Evolutionary conservation across 2,888 invertebrate genomes (phyloP), one percentile per base, ranked within the genome.

Genomic region (Archips xylosteana): DNA sequence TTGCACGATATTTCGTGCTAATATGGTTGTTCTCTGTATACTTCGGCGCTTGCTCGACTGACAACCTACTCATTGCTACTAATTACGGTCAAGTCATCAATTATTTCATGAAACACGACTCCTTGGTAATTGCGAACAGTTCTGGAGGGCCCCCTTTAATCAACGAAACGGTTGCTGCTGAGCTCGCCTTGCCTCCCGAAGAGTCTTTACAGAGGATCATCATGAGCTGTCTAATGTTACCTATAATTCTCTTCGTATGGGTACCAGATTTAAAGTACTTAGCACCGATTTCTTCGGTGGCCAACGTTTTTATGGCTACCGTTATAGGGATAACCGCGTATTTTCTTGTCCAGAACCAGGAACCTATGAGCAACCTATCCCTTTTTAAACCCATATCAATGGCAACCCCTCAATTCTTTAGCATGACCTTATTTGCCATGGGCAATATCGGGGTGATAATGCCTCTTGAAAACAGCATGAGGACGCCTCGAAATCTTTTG

Each of bases 341-440:
- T 85, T 97, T 97, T 88, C 91, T 98, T 71, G 95, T 97, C 0
- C 76, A 75, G 32, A 23, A 57, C 32, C 57, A 32, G 12, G 23
- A 32, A 32, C 32, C 57, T 32, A 57, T 57, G 57, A 32, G 12
- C 57, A 4, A 32, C 3, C 32, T 57, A 9, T 32, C 10, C 23
- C 62, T 39, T 60, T 57, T 57, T 8, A 2, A 32, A 32, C 57
- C 57, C 12, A 12, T 57, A 32, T 32, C 57, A 10, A 1, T 94
- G 32, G 94, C 97, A 79, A 54, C 54, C 2, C 98, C 98, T 0
- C 94, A 96, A 49, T 98, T 97, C 92, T 98, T 98, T 92, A 97
- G 98, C 75, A 97, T 98, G 65, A 97, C 97, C 0, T 96, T 99
- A 74, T 99, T 98, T 87, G 97, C 98, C 0, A 98, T 98, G 95